Evolutionary conservation across 2,888 invertebrate genomes (phyloP).

Genomic region (Anorthoa munda): DNA sequence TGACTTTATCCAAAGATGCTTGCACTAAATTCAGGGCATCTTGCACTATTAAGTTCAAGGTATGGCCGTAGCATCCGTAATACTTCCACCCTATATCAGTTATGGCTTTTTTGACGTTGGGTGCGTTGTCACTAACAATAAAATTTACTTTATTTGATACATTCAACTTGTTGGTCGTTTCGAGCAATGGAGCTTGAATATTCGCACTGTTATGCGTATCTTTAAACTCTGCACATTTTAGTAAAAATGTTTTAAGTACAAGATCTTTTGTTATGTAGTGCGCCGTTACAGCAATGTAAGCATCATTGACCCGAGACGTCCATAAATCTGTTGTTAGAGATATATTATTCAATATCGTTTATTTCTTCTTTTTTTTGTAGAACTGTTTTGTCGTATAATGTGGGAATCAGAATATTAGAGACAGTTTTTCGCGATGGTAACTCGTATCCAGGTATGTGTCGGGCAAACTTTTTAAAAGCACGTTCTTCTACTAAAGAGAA

Average conservation of each 20-base stretch:
- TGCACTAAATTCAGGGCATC: background rate
- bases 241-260: no score
- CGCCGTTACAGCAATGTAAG: no score
- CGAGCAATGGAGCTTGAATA: background rate
- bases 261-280: no score
- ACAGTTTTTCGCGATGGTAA: no score
- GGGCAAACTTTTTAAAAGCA: background rate
- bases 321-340: no score
- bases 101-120: background rate
- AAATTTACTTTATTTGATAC: background rate
- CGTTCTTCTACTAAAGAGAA: background rate
- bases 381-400: no score
- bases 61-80: background rate
- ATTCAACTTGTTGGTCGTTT: background rate
- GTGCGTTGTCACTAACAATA: background rate
- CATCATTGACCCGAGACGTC: no score
- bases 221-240: no score
- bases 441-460: background rate
- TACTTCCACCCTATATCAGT: background rate
- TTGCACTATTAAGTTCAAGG: background rate
- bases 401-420: no score
- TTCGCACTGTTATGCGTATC: background rate
- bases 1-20: conserved; percentile 5
- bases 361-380: no score
- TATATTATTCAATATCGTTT: no score